Evolutionary conservation across 2,888 invertebrate species (phyloP).

Genomic region (Hypomecis atomaria): DNA sequence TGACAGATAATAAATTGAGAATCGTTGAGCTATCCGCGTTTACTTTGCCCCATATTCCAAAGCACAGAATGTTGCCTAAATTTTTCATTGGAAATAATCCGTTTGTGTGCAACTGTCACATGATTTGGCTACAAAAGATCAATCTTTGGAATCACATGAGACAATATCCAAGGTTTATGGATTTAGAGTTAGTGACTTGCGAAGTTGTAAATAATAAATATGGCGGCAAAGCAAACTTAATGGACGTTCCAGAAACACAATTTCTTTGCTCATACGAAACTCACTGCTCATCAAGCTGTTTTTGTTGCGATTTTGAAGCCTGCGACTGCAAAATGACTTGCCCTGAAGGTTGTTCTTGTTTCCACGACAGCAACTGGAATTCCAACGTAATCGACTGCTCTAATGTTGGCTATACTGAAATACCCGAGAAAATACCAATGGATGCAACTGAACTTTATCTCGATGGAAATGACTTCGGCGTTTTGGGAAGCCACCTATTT

Average conservation of each 20-base stretch:
- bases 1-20: slow-evolving; percentile 90
- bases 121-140: slow-evolving; percentile 93
- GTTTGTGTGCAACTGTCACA: slow-evolving; percentile 93
- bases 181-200: slow-evolving; percentile 90
- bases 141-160: slow-evolving; percentile 89
- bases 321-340: slow-evolving; percentile 96
- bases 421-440: slow-evolving; percentile 93
- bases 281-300: slow-evolving; percentile 93
- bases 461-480: slow-evolving; percentile 91
- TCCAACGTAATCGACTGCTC: slow-evolving; percentile 93
- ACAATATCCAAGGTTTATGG: slow-evolving; percentile 91
- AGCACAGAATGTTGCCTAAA: slow-evolving; percentile 88
- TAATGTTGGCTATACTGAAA: slow-evolving; percentile 87
- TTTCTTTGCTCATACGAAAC: slow-evolving; percentile 92
- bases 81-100: slow-evolving; percentile 93
- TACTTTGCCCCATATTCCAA: slow-evolving; percentile 87
- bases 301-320: slow-evolving; percentile 94
- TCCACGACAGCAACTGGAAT: slow-evolving; percentile 93
- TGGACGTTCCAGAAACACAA: slow-evolving; percentile 89
- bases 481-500: slow-evolving; percentile 91
- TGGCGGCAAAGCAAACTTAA: slow-evolving; percentile 86
- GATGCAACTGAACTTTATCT: slow-evolving; percentile 94
- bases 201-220: slow-evolving; percentile 88
- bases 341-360: slow-evolving; percentile 93
- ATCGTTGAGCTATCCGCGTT: slow-evolving; percentile 90